Percentiles rank a stretch among this genome's conserved stretches.
phyloP scores from a whole-genome alignment of 64 coral and sea anemone species.

The Actinia equina region DNA sequence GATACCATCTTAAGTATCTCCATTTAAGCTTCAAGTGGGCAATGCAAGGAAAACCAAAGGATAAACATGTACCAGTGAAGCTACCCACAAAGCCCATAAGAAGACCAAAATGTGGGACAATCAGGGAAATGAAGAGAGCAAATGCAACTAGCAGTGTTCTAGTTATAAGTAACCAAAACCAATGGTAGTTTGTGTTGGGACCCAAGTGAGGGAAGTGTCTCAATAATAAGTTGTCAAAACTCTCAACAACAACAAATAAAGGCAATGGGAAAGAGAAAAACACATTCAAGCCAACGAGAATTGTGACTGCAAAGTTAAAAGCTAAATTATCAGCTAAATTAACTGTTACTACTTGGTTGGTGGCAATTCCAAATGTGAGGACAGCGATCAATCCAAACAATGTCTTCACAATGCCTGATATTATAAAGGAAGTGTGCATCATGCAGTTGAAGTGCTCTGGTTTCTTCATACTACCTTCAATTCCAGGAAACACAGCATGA shows the following conservation, averaged over 20 bases:
- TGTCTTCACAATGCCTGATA: constrained; percentile 73
- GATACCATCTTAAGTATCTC: constrained; percentile 74
- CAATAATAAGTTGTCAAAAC: constrained; percentile 57
- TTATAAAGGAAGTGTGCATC: constrained; percentile 80
- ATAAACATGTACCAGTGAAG: constrained; percentile 70
- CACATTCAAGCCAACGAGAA: constrained; percentile 75
- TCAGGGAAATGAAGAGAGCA: constrained; percentile 50
- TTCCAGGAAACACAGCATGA: constrained; percentile 90
- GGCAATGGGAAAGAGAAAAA: constrained; percentile 90
- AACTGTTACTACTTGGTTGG: constrained; percentile 84
- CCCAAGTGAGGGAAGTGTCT: constrained; percentile 75
- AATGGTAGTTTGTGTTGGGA: constrained; percentile 60
- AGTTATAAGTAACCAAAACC: constrained; percentile 69
- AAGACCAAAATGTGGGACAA: constrained; percentile 76
- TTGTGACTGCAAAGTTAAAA: constrained; percentile 79
- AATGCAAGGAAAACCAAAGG: constrained; percentile 87
- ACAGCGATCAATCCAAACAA: constrained; percentile 78
- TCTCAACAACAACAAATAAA: constrained; percentile 89
- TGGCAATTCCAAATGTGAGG: constrained; percentile 72
- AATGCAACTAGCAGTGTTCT: constrained; percentile 41
- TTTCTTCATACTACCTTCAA: constrained; percentile 89
- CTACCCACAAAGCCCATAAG: constrained; percentile 72
- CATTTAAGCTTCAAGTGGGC: constrained; percentile 78
- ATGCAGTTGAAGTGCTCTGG: constrained; percentile 75
- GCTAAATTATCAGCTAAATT: constrained; percentile 65